These are phyloP conservation scores for Manduca sexta DNA, from an alignment of 1,140 invertebrate genomes.

Conservation along the genomic window DNA sequence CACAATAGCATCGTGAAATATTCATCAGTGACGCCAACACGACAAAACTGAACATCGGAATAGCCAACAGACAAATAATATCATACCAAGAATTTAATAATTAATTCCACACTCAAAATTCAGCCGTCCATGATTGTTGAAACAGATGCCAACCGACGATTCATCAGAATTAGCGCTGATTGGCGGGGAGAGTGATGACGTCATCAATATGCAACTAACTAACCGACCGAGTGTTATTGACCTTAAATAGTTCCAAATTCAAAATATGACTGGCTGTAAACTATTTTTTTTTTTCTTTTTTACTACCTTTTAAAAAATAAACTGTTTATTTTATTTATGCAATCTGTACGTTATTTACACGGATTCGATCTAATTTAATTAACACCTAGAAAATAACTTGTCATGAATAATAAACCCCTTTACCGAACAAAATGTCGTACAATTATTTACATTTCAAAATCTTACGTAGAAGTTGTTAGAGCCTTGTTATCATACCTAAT, in stretches of 20 bases:
- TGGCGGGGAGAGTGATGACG: slow-evolving; percentile 37
- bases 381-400: no score
- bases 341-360: no score
- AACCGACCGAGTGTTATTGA: slow-evolving; percentile 1
- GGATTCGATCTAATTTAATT: no score
- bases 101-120: slow-evolving; percentile 17
- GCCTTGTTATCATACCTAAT: no score
- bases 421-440: no score
- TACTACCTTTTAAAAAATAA: no score
- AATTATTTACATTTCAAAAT: no score
- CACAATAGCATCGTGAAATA: background rate
- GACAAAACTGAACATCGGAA: background rate
- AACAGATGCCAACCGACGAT: slow-evolving; percentile 20
- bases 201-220: slow-evolving; percentile 42
- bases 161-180: slow-evolving; percentile 43
- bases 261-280: background rate
- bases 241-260: background rate
- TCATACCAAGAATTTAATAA: slow-evolving; percentile 10
- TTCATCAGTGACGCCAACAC: background rate
- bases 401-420: no score
- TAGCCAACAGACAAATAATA: slow-evolving; percentile 10
- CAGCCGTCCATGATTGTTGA: slow-evolving; percentile 10
- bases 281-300: no score
- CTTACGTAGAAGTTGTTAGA: no score
- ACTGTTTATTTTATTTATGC: no score